Conservation (phyloP, 2,888 invertebrate genomes). For the Lasioglossum figueresi region DNA sequence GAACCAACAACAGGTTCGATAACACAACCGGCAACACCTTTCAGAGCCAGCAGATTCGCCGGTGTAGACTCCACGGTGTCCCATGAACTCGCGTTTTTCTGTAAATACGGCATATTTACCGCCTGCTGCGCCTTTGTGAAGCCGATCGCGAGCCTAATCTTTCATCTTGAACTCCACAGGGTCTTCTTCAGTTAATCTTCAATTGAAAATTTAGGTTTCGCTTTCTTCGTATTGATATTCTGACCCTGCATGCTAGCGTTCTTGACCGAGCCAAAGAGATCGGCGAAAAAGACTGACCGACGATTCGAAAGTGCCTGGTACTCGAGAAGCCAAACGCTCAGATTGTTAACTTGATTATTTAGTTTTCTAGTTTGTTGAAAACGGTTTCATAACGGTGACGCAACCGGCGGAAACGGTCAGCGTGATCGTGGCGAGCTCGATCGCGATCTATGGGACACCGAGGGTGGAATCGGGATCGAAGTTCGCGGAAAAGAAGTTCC, state of each 20-base stretch:
- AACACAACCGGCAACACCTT: slow-evolving; percentile 3
- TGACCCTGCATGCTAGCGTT: background rate
- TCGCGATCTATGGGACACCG: slow-evolving; percentile 21
- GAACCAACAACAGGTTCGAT: slow-evolving; percentile 27
- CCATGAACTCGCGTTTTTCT: slow-evolving; percentile 5
- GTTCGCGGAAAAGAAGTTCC: slow-evolving; percentile 10
- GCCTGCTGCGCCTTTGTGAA: background rate
- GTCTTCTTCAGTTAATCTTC: background rate
- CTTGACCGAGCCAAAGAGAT: slow-evolving; percentile 15
- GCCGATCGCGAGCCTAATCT: background rate
- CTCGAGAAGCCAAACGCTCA: slow-evolving; percentile 17
- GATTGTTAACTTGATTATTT: slow-evolving; percentile 6
- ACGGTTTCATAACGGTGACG: background rate
- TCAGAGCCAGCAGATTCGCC: background rate
- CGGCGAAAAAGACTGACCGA: slow-evolving; percentile 45
- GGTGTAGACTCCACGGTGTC: slow-evolving; percentile 17
- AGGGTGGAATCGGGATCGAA: slow-evolving; percentile 22
- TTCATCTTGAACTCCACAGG: background rate
- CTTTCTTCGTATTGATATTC: background rate
- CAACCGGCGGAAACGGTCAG: background rate
- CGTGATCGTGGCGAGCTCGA: slow-evolving; percentile 1
- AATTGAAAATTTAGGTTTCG: background rate
- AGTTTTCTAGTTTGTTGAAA: background rate
- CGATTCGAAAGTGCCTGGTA: slow-evolving; percentile 52
- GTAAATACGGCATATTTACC: background rate